Evolutionary conservation across 2,113 vertebrate species (phyloP).

Genomic region (Ondatra zibethicus): DNA sequence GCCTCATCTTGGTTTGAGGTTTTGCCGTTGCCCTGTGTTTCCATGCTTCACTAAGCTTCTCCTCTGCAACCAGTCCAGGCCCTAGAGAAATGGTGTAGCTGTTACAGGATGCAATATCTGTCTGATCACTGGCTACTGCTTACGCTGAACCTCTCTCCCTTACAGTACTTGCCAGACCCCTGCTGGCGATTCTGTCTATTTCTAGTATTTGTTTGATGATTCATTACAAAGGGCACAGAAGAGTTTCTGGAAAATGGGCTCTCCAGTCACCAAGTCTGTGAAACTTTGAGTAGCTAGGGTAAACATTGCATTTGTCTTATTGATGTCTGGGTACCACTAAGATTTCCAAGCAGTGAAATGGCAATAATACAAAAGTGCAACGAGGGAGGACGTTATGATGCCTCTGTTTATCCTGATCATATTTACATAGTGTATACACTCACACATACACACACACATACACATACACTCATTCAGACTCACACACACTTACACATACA

Average conservation of each 20-base stretch:
- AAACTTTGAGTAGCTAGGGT: neutral
- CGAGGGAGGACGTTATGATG: neutral
- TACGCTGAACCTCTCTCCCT: neutral
- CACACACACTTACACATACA: neutral
- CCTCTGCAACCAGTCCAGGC: accelerated
- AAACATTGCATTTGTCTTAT: neutral
- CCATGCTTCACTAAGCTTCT: neutral
- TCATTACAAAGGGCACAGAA: neutral
- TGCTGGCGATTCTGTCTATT: neutral
- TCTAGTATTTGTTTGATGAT: neutral
- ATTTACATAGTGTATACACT: neutral
- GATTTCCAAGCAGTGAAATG: neutral
- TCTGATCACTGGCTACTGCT: neutral
- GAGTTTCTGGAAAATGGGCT: neutral
- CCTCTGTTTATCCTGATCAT: neutral
- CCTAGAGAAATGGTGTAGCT: too few relatives aligned
- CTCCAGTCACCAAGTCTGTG: neutral
- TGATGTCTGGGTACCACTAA: neutral
- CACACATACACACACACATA: neutral
- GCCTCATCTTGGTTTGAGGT: neutral
- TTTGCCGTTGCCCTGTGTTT: accelerated
- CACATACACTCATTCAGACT: neutral
- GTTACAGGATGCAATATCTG: neutral
- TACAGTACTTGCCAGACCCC: neutral
- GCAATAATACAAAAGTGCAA: neutral